A percentile compares a stretch with the other conserved stretches of the same genome.
Evolutionary conservation across 2,888 invertebrate species (phyloP).

Genomic region (Ceraclea dissimilis): DNA sequence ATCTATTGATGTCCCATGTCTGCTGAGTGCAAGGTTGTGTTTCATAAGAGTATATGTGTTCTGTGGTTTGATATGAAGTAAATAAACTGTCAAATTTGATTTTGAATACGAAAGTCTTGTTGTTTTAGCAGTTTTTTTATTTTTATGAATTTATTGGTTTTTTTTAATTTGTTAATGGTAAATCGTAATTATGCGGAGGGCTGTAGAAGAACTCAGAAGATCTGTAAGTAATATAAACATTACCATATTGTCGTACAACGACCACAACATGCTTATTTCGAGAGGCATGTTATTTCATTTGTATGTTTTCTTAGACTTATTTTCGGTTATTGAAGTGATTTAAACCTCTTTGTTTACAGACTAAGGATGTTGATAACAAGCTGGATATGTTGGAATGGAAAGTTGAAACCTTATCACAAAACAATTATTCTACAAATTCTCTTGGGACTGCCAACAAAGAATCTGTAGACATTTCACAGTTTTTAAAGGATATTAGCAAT

Average conservation of each 20-base stretch:
- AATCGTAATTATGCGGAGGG: background rate
- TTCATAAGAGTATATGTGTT: too few relatives aligned
- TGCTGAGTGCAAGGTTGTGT: too few relatives aligned
- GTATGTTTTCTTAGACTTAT: background rate
- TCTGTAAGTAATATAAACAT: background rate
- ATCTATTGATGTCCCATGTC: too few relatives aligned
- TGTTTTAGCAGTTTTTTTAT: too few relatives aligned
- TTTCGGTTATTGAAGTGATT: background rate
- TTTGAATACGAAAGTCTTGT: too few relatives aligned
- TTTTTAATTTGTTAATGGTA: too few relatives aligned
- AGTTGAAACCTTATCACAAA: constrained; percentile 7
- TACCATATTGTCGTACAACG: too few relatives aligned
- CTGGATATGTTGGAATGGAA: constrained; percentile 16
- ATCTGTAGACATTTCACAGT: background rate
- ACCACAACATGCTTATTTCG: too few relatives aligned
- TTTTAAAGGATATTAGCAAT: constrained; percentile 5
- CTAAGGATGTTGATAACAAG: constrained; percentile 11
- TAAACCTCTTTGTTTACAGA: constrained; percentile 5
- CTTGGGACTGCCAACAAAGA: background rate
- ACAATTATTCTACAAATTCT: background rate
- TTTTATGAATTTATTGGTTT: too few relatives aligned
- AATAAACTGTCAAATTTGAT: too few relatives aligned
- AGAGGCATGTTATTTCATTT: too few relatives aligned
- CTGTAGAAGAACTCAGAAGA: constrained; percentile 12
- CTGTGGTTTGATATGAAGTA: too few relatives aligned